These are phyloP conservation scores for Eulemur albifrons DNA, from an alignment of 2,797 vertebrate species.

Conservation along the genomic window DNA sequence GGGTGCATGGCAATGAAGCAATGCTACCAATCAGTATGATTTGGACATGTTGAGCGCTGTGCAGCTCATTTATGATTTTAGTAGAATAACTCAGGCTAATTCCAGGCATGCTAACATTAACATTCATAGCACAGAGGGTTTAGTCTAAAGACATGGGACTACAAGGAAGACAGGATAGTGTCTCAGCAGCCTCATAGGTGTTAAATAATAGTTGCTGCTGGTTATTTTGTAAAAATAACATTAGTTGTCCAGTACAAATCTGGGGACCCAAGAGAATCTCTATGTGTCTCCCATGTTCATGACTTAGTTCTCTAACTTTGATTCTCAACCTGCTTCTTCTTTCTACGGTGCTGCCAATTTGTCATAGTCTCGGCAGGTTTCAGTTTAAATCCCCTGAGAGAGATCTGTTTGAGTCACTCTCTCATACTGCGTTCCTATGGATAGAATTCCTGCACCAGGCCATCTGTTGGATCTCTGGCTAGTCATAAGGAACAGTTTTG, in stretches of 20 bases:
- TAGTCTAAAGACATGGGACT: background rate
- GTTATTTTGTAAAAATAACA: background rate
- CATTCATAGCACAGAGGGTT: background rate
- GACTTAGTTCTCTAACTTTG: background rate
- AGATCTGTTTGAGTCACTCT: background rate
- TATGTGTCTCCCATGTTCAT: background rate
- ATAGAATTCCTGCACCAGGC: background rate
- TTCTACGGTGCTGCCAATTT: background rate
- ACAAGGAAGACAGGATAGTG: background rate
- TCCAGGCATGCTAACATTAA: background rate
- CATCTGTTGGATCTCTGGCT: background rate
- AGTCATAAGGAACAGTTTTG: background rate
- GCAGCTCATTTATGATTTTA: background rate
- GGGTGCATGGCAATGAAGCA: background rate
- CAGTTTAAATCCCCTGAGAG: background rate
- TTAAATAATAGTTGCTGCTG: background rate
- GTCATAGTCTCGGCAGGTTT: background rate
- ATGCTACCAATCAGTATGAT: background rate
- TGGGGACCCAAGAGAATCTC: background rate
- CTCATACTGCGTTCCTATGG: background rate
- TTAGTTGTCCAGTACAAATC: background rate
- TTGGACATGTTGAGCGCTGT: background rate
- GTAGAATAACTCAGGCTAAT: background rate
- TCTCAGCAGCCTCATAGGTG: background rate
- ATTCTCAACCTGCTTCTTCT: background rate